phyloP scores from a whole-genome alignment of 2,888 invertebrate genomes.

The Sinhomidia bicolor region DNA sequence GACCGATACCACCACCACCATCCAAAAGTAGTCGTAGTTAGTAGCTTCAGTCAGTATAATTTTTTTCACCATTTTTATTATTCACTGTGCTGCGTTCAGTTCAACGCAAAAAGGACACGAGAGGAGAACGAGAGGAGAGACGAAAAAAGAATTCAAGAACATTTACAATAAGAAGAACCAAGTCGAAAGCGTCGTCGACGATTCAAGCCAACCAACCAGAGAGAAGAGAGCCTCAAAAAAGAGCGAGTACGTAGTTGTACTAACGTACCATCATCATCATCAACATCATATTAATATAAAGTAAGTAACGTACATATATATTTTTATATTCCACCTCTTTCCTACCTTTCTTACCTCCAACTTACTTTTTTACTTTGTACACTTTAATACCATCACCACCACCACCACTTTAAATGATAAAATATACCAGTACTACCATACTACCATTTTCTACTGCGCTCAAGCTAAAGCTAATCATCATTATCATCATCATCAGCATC shows the following conservation, averaged over 20 bases:
- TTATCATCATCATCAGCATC: conserved; percentile 56
- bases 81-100: conserved; percentile 50
- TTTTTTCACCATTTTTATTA: conserved; percentile 66
- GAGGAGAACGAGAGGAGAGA: conserved; percentile 48
- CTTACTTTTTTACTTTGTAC: conserved; percentile 69
- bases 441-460: conserved; percentile 56
- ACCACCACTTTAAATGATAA: conserved; percentile 33
- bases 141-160: conserved; percentile 72
- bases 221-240: conserved; percentile 59
- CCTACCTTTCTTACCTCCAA: conserved; percentile 75
- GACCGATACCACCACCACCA: conserved; percentile 65
- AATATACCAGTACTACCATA: conserved; percentile 48
- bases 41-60: conserved; percentile 48
- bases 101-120: conserved; percentile 69
- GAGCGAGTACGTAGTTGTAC: conserved; percentile 52
- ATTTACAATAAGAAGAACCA: conserved; percentile 64
- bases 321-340: conserved; percentile 75
- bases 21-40: conserved; percentile 49
- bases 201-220: conserved; percentile 72
- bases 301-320: conserved; percentile 75
- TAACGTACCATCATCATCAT: conserved; percentile 57
- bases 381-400: conserved; percentile 69
- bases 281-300: conserved; percentile 55
- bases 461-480: conserved; percentile 61
- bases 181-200: conserved; percentile 72